A percentile compares a stretch with the other conserved stretches of the same genome.
phyloP scores from a whole-genome alignment of 1,140 invertebrate genomes.

The Philaenus spumarius region DNA sequence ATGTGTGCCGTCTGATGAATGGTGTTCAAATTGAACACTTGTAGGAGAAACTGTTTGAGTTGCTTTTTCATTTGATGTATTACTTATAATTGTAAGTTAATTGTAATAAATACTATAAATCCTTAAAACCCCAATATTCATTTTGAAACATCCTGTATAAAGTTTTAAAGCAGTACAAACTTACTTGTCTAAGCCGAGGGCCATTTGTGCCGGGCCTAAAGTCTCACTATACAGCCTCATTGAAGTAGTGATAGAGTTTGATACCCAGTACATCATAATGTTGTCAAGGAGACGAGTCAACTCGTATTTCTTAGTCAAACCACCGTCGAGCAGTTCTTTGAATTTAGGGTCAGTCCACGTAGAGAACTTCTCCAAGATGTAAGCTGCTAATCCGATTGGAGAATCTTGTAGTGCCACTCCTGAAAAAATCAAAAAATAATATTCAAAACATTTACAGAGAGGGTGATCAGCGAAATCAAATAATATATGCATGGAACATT shows the following conservation, averaged over 20 bases:
- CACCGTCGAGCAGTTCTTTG: slow-evolving; percentile 56
- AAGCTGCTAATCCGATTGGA: slow-evolving; percentile 60
- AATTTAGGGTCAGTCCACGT: slow-evolving; percentile 55
- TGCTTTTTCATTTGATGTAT: too few species aligned
- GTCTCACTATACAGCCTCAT: slow-evolving; percentile 67
- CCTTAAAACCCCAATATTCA: too few species aligned
- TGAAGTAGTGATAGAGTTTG: slow-evolving; percentile 67
- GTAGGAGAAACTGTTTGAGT: too few species aligned
- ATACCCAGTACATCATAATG: slow-evolving; percentile 82
- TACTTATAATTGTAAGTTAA: too few species aligned
- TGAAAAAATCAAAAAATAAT: slow-evolving; percentile 30
- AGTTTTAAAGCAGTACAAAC: too few species aligned
- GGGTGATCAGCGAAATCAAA: too few species aligned
- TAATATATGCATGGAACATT: too few species aligned
- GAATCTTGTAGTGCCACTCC: slow-evolving; percentile 51
- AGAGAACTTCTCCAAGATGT: slow-evolving; percentile 68
- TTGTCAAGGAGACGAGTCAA: slow-evolving; percentile 78
- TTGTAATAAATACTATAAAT: too few species aligned
- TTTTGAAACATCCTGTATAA: too few species aligned
- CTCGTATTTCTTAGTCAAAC: slow-evolving; percentile 53
- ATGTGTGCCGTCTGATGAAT: too few species aligned
- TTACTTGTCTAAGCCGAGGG: slow-evolving; percentile 45
- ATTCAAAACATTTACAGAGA: too few species aligned
- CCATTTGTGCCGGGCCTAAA: slow-evolving; percentile 39
- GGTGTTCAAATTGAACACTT: too few species aligned